Conservation (phyloP, 2,888 invertebrate genomes). For the Iphiclides podalirius region DNA sequence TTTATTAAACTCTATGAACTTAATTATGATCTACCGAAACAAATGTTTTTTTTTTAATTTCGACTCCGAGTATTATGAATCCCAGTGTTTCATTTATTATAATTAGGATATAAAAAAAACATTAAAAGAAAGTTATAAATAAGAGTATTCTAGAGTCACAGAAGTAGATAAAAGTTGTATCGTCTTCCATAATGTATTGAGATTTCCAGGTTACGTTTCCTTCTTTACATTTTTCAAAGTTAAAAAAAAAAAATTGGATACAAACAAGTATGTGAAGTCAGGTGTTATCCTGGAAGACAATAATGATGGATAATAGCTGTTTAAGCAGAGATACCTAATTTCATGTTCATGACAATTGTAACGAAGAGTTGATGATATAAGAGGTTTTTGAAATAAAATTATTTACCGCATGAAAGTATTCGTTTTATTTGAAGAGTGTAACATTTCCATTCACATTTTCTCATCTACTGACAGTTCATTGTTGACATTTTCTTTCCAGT, state of each 20-base stretch:
- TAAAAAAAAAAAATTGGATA: slow-evolving; percentile 25
- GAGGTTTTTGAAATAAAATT: slow-evolving; percentile 75
- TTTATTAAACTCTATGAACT: too few relatives aligned
- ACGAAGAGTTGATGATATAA: slow-evolving; percentile 64
- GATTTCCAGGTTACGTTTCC: slow-evolving; percentile 45
- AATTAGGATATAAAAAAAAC: slow-evolving; percentile 20
- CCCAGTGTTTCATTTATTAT: slow-evolving; percentile 17
- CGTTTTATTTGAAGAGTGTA: slow-evolving; percentile 43
- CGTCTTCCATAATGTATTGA: slow-evolving; percentile 74
- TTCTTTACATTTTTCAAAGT: slow-evolving; percentile 41
- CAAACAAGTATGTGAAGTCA: slow-evolving; percentile 38
- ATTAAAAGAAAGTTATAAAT: slow-evolving; percentile 25
- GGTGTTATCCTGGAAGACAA: slow-evolving; percentile 76
- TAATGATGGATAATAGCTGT: slow-evolving; percentile 74
- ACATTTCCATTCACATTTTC: too few relatives aligned
- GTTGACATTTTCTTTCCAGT: not conserved
- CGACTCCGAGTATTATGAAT: slow-evolving; percentile 22
- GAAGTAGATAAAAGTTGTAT: slow-evolving; percentile 59
- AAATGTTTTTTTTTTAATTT: slow-evolving; percentile 8
- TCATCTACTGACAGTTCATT: too few relatives aligned
- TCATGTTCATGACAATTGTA: slow-evolving; percentile 64
- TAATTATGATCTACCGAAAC: not conserved
- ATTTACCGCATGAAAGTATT: slow-evolving; percentile 66
- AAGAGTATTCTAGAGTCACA: slow-evolving; percentile 36
- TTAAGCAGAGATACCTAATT: slow-evolving; percentile 67